Evolutionary conservation across 2,888 invertebrate species (phyloP).

Genomic region (Dione juno): DNA sequence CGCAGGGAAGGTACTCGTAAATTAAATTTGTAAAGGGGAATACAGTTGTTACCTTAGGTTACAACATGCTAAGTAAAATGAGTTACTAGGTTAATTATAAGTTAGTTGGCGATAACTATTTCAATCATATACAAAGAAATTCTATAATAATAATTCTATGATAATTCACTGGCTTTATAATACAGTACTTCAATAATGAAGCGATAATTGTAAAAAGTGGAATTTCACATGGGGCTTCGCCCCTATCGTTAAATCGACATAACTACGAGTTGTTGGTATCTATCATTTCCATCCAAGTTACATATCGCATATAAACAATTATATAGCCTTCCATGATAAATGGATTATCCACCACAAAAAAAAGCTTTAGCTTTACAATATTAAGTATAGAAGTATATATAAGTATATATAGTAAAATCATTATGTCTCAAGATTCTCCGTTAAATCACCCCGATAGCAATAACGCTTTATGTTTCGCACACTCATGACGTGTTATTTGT

Average conservation of each 20-base stretch:
- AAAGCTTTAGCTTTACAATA: no score
- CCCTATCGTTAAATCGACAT: no score
- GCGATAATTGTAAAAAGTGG: no score
- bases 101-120: not conserved
- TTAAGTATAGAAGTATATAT: not conserved
- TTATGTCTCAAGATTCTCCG: not conserved
- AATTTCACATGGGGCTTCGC: no score
- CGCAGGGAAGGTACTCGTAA: constrained; percentile 39
- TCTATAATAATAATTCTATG: no score
- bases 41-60: not conserved
- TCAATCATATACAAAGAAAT: not conserved
- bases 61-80: not conserved
- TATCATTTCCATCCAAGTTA: no score
- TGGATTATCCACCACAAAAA: no score
- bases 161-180: no score
- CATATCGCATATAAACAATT: no score
- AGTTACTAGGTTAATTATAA: constrained; percentile 8
- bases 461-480: constrained; percentile 33
- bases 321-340: no score
- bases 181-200: no score
- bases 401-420: not conserved
- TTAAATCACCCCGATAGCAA: constrained; percentile 32
- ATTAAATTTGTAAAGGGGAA: constrained; percentile 49
- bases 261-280: no score
- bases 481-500: constrained; percentile 37